These are phyloP conservation scores for Melipona quadrifasciata DNA, from an alignment of 1,140 invertebrate genomes.

Conservation along the genomic window DNA sequence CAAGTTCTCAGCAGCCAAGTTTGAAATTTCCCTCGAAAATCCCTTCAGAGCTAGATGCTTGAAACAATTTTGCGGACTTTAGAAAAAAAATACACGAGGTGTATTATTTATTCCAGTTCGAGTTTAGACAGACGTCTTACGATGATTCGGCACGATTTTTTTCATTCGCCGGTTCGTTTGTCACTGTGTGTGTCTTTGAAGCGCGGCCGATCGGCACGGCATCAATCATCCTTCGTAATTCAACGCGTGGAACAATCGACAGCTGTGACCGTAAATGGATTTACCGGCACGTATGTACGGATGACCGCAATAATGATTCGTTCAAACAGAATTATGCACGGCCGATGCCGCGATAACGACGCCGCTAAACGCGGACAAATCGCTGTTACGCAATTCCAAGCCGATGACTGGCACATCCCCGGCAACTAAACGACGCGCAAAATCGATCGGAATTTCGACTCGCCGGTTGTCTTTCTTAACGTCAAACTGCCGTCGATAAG, in stretches of 20 bases:
- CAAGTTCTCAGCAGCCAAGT: too few relatives aligned
- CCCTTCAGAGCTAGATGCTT: too few relatives aligned
- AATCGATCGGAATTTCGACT: neutral
- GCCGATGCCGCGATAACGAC: constrained; percentile 55
- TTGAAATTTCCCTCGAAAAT: too few relatives aligned
- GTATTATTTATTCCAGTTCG: too few relatives aligned
- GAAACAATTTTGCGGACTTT: too few relatives aligned
- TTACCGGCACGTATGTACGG: constrained; percentile 52
- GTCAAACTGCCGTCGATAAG: neutral
- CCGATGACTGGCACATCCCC: constrained; percentile 5
- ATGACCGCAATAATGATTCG: constrained; percentile 71
- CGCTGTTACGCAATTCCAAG: constrained; percentile 37
- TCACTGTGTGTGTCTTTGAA: neutral
- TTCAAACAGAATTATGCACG: constrained; percentile 70
- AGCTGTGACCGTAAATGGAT: constrained; percentile 60
- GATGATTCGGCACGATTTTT: neutral
- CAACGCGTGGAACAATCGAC: constrained; percentile 53
- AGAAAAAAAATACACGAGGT: too few relatives aligned
- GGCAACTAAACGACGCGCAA: neutral
- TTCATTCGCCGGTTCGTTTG: neutral
- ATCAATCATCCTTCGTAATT: constrained; percentile 63
- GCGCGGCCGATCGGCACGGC: neutral
- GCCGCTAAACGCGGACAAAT: constrained; percentile 48
- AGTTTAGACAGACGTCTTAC: too few relatives aligned
- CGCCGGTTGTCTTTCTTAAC: neutral